A percentile compares a stretch with the other conserved stretches of the same genome.
phyloP scores from a whole-genome alignment of 2,113 vertebrate species.

The Isurus oxyrinchus region DNA sequence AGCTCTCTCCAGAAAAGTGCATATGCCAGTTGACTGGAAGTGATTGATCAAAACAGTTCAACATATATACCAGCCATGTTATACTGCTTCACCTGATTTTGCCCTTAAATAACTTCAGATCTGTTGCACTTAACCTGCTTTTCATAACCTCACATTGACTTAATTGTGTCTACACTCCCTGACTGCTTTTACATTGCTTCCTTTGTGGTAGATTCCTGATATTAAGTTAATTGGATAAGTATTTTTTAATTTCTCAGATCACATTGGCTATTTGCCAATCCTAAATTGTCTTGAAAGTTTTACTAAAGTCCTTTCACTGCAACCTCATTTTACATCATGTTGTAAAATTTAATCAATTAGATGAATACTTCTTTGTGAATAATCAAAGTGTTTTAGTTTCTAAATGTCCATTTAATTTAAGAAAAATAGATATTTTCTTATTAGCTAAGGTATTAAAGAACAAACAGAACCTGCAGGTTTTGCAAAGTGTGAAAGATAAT shows the following conservation, averaged over 20 bases:
- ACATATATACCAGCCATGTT: neutral
- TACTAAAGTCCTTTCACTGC: neutral
- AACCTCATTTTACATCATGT: neutral
- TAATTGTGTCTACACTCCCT: neutral
- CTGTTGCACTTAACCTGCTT: neutral
- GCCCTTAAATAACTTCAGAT: neutral
- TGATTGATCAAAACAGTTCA: constrained; percentile 7
- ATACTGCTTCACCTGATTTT: neutral
- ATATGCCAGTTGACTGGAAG: neutral
- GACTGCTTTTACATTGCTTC: neutral
- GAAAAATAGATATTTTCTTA: neutral
- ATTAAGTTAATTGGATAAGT: neutral
- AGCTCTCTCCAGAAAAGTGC: neutral
- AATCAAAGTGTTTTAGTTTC: no score
- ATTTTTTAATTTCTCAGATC: neutral
- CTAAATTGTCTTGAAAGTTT: neutral
- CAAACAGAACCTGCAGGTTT: neutral
- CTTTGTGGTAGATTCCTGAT: neutral
- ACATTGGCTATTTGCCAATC: neutral
- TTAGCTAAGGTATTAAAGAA: neutral
- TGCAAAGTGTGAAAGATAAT: neutral
- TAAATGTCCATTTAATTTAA: neutral
- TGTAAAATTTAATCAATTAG: neutral
- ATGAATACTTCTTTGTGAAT: neutral
- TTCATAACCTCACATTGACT: neutral